Conservation (phyloP, 2,797 vertebrate species). For the Ptychobarbus kaznakovi region DNA sequence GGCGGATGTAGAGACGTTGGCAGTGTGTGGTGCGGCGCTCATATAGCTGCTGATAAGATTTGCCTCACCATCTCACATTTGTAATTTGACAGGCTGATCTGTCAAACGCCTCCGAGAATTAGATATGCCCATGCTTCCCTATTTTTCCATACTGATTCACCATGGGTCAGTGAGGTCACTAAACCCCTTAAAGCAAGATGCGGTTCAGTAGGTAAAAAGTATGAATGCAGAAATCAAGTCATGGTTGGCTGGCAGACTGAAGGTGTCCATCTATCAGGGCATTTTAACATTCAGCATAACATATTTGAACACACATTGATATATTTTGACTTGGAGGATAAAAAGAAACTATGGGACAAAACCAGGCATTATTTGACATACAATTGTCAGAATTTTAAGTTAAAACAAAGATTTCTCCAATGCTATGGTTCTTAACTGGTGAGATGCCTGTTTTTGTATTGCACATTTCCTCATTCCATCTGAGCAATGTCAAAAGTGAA, state of each 20-base stretch:
- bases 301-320: slow-evolving; percentile 9
- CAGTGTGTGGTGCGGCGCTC: slow-evolving; percentile 46
- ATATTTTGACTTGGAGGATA: background rate
- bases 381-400: slow-evolving; percentile 44
- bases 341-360: slow-evolving; percentile 24
- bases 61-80: slow-evolving; percentile 35
- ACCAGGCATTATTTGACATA: slow-evolving; percentile 27
- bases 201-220: background rate
- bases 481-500: slow-evolving; percentile 64
- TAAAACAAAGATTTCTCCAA: slow-evolving; percentile 46
- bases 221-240: slow-evolving; percentile 34
- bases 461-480: slow-evolving; percentile 80
- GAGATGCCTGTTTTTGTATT: slow-evolving; percentile 75
- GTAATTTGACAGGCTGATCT: slow-evolving; percentile 1
- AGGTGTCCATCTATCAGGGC: slow-evolving; percentile 27
- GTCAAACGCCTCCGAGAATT: slow-evolving; percentile 16
- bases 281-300: slow-evolving; percentile 38
- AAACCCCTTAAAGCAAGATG: slow-evolving; percentile 22
- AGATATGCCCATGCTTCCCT: slow-evolving; percentile 20
- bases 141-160: slow-evolving; percentile 28
- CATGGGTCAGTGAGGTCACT: slow-evolving; percentile 17
- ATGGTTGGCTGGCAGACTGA: slow-evolving; percentile 16
- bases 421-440: slow-evolving; percentile 62
- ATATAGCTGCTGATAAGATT: slow-evolving; percentile 30
- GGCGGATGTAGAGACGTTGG: slow-evolving; percentile 44